These are phyloP conservation scores for Grapholita molesta DNA, from an alignment of 1,140 invertebrate genomes.

Conservation along the genomic window DNA sequence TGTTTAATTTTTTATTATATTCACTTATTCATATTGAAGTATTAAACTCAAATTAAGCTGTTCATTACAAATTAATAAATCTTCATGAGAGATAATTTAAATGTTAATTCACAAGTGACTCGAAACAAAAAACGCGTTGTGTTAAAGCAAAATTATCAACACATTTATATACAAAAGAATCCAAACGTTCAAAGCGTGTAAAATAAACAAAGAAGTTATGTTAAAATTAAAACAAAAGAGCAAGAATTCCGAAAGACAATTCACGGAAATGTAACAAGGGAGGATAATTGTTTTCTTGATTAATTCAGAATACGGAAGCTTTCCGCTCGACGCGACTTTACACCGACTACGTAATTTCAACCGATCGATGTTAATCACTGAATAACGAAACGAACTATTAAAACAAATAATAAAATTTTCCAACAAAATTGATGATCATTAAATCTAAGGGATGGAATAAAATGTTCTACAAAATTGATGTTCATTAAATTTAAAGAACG, in stretches of 20 bases:
- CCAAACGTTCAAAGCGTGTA: background rate
- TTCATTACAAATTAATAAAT: background rate
- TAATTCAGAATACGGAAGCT: constrained; percentile 49
- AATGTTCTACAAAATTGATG: background rate
- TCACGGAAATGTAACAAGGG: constrained; percentile 42
- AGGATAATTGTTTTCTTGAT: constrained; percentile 63
- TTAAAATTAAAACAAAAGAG: constrained; percentile 15
- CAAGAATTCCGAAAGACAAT: constrained; percentile 27
- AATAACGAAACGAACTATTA: constrained; percentile 5
- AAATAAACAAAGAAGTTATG: constrained; percentile 15
- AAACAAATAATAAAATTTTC: background rate
- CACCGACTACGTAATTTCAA: constrained; percentile 25
- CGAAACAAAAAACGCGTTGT: background rate
- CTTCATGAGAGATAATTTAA: background rate
- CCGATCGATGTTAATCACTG: constrained; percentile 8
- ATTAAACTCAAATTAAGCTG: background rate
- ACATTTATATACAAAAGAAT: constrained; percentile 9
- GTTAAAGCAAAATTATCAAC: constrained; percentile 8
- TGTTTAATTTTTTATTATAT: too few species aligned
- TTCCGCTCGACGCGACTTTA: constrained; percentile 32
- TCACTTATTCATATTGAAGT: background rate
- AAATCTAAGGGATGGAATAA: background rate
- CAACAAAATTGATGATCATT: constrained; percentile 1
- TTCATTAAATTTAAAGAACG: background rate
- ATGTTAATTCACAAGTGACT: constrained; percentile 5